A percentile compares a stretch with the other conserved stretches of the same genome.
phyloP scores from a whole-genome alignment of 2,888 invertebrate genomes.

The Sthenelais limicola region DNA sequence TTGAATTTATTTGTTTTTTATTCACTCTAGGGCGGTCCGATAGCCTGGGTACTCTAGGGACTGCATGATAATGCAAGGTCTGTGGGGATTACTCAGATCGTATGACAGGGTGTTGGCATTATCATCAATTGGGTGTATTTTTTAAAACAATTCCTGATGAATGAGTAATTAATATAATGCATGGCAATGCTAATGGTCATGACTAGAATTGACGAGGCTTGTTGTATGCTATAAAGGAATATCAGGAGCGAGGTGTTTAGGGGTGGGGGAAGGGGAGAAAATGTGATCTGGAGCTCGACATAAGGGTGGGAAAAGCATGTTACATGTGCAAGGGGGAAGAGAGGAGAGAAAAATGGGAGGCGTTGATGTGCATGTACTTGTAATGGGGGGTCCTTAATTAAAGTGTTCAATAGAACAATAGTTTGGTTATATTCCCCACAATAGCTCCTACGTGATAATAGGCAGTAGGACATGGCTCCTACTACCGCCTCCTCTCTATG shows the following conservation, averaged over 20 bases:
- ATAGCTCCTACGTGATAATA: background rate
- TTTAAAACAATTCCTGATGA: conserved; percentile 16
- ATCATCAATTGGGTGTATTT: conserved; percentile 24
- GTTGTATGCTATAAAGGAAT: conserved; percentile 4
- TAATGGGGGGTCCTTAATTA: no score
- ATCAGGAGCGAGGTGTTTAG: background rate
- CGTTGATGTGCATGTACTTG: no score
- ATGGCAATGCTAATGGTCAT: background rate
- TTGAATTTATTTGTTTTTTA: no score
- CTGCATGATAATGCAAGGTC: conserved; percentile 7
- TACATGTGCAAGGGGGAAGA: no score
- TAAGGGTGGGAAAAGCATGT: no score
- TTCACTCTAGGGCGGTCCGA: no score
- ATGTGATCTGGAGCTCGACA: background rate
- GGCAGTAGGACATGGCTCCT: background rate
- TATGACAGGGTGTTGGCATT: conserved; percentile 2
- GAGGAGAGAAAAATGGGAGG: no score
- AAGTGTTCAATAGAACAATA: conserved; percentile 6
- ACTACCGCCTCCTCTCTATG: conserved; percentile 6
- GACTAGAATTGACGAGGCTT: background rate
- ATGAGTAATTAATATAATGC: conserved; percentile 37
- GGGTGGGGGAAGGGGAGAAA: background rate
- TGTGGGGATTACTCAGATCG: conserved; percentile 24
- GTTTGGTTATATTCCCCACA: background rate
- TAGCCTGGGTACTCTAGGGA: background rate